phyloP scores from a whole-genome alignment of 2,113 vertebrate genomes.

The Megalops atlanticus region DNA sequence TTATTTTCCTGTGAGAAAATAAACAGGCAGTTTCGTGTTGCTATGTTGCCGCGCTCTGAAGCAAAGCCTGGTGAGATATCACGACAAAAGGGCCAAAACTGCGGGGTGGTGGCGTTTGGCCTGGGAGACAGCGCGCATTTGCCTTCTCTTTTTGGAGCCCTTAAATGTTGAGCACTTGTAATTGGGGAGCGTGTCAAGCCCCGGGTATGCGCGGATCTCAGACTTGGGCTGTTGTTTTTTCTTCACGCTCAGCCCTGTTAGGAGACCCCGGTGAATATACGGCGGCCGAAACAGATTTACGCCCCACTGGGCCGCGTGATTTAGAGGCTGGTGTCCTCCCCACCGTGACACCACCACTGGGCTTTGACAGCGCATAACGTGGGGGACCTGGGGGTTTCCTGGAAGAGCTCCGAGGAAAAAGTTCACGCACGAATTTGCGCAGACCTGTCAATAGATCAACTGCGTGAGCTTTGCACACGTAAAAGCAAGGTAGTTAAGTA shows the following conservation, averaged over 20 bases:
- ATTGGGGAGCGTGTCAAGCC: neutral
- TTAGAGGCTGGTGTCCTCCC: neutral
- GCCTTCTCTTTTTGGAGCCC: neutral
- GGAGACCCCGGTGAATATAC: neutral
- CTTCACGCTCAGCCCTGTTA: neutral
- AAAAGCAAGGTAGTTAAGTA: too few relatives aligned
- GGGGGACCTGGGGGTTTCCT: neutral
- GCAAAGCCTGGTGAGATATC: constrained; percentile 18
- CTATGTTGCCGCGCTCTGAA: constrained; percentile 37
- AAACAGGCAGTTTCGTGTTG: constrained; percentile 44
- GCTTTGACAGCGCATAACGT: neutral
- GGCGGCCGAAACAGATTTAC: neutral
- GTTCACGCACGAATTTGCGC: neutral
- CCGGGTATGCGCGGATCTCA: neutral
- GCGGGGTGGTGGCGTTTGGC: neutral
- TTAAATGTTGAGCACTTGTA: neutral
- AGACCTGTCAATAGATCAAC: neutral
- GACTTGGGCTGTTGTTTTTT: neutral
- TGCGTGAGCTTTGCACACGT: neutral
- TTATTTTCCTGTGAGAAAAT: constrained; percentile 56
- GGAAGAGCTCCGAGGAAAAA: constrained; percentile 16
- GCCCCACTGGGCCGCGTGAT: neutral
- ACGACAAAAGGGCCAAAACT: constrained; percentile 13
- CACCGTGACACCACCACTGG: neutral
- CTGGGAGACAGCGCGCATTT: neutral